Conservation (phyloP, 2,113 vertebrate genomes). For the Ceratotherium simum region DNA sequence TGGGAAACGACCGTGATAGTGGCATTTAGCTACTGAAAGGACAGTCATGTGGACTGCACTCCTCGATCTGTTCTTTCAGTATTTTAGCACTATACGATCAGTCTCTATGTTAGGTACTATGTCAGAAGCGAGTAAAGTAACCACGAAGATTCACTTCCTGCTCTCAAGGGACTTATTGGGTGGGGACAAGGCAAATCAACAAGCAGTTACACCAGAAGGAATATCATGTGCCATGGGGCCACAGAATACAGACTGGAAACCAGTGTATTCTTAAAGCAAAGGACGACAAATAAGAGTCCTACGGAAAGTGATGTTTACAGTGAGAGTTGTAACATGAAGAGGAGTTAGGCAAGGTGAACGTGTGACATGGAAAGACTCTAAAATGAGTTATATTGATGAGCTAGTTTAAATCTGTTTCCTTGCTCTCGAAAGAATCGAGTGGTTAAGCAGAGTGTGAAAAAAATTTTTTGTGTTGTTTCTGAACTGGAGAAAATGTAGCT, state of each 20-base stretch:
- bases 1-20: not conserved
- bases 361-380: not conserved
- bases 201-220: not conserved
- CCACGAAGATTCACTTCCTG: not conserved
- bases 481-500: not conserved
- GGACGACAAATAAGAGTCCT: not conserved
- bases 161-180: slow-evolving; percentile 4
- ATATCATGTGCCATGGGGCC: not conserved
- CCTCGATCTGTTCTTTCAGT: not conserved
- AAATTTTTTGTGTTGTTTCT: not conserved
- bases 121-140: not conserved
- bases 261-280: not conserved
- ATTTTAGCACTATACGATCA: not conserved
- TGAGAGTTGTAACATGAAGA: not conserved
- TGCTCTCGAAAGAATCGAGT: not conserved
- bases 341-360: not conserved
- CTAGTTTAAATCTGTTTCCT: not conserved
- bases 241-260: not conserved
- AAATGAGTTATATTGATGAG: not conserved
- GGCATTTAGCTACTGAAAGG: not conserved
- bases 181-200: not conserved
- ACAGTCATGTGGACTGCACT: not conserved
- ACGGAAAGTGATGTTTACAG: not conserved
- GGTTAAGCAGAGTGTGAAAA: not conserved
- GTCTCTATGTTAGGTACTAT: not conserved